phyloP scores from a whole-genome alignment of 2,888 invertebrate genomes.

The Anoplius nigerrimus region DNA sequence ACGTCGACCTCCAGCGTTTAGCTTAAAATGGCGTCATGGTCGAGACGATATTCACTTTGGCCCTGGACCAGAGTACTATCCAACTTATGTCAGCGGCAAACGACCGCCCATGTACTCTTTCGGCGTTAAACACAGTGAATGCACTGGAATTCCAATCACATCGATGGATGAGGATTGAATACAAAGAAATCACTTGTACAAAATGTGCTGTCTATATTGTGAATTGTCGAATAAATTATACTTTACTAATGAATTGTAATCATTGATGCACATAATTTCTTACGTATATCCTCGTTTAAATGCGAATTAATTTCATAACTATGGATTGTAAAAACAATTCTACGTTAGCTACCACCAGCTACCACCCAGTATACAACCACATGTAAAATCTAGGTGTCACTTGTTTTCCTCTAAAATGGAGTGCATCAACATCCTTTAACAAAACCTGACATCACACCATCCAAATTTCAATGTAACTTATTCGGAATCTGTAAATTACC shows the following conservation, averaged over 20 bases:
- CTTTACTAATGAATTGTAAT: too few relatives aligned
- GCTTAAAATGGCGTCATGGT: conserved; percentile 52
- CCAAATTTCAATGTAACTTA: conserved; percentile 5
- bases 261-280: too few relatives aligned
- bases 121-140: conserved; percentile 78
- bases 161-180: conserved; percentile 75
- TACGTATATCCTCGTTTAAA: too few relatives aligned
- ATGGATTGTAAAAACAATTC: too few relatives aligned
- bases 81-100: conserved; percentile 47
- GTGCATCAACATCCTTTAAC: background rate
- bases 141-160: conserved; percentile 78
- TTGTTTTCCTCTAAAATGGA: too few relatives aligned
- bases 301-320: too few relatives aligned
- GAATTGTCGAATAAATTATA: too few relatives aligned
- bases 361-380: too few relatives aligned
- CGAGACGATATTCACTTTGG: conserved; percentile 28
- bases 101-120: conserved; percentile 77
- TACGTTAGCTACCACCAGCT: too few relatives aligned
- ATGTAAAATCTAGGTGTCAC: too few relatives aligned
- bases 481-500: conserved; percentile 24
- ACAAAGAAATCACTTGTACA: background rate
- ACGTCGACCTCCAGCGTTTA: conserved; percentile 62
- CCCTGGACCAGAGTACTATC: conserved; percentile 67
- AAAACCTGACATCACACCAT: conserved; percentile 8
- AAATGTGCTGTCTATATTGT: too few relatives aligned